Percentiles rank a stretch among this genome's conserved stretches.
These are phyloP conservation scores for Todiramphus chloris DNA, from an alignment of 2,113 vertebrate species.

Conservation along the genomic window DNA sequence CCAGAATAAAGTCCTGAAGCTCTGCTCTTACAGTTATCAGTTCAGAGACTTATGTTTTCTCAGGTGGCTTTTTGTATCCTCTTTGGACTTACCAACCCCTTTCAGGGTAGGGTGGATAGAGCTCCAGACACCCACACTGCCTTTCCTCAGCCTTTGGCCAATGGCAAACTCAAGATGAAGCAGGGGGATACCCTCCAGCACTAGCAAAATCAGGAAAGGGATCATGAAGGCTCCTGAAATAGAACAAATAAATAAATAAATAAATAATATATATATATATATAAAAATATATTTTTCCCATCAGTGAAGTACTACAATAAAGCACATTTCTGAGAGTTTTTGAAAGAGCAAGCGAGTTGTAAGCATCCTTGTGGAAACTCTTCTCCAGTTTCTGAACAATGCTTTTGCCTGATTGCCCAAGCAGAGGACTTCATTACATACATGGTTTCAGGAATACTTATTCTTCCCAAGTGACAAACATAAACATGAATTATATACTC, in stretches of 20 bases:
- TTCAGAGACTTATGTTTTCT: background rate
- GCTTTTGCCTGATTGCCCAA: background rate
- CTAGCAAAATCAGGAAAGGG: slow-evolving; percentile 93
- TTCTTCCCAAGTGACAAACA: background rate
- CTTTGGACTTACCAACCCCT: slow-evolving; percentile 84
- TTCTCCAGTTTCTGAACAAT: background rate
- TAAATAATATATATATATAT: fast-evolving
- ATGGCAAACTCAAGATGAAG: slow-evolving; percentile 95
- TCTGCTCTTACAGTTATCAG: background rate
- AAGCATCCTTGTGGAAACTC: background rate
- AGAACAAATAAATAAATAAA: background rate
- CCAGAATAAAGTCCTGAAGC: background rate
- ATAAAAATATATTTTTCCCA: too few relatives aligned
- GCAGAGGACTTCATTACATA: background rate
- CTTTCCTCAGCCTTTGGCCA: slow-evolving; percentile 90
- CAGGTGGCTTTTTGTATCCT: background rate
- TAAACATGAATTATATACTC: background rate
- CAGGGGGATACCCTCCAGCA: slow-evolving; percentile 92
- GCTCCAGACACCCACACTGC: slow-evolving; percentile 89
- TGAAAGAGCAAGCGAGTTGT: background rate
- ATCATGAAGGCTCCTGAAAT: slow-evolving; percentile 95
- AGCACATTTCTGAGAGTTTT: background rate
- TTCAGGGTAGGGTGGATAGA: slow-evolving; percentile 86
- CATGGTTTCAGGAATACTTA: background rate
- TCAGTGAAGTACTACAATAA: background rate